phyloP scores from a whole-genome alignment of 2,113 vertebrate species.

The Tautogolabrus adspersus region DNA sequence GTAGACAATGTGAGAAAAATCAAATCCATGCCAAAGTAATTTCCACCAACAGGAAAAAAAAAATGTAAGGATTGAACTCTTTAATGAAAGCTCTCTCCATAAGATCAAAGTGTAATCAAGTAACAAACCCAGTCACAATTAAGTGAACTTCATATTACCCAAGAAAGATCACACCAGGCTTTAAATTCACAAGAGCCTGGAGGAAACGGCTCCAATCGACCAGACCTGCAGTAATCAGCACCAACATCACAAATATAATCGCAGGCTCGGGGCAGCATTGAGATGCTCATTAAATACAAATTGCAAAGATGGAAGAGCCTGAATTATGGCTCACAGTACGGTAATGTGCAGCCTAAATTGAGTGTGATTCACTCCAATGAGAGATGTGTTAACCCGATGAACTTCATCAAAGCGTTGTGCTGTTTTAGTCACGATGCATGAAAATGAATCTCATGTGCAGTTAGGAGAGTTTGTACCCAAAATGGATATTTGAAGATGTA shows the following conservation, averaged over 20 bases:
- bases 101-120: conserved; percentile 23
- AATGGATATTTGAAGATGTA: no score
- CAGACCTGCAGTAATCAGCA: conserved; percentile 44
- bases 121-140: neutral
- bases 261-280: conserved; percentile 39
- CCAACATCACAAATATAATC: conserved; percentile 45
- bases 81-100: conserved; percentile 1
- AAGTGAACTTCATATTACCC: neutral
- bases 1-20: neutral
- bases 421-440: neutral
- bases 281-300: conserved; percentile 59
- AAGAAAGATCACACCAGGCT: conserved; percentile 2
- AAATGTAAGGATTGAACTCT: neutral
- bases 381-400: conserved; percentile 22
- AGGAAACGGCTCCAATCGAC: conserved; percentile 21
- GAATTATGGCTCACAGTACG: conserved; percentile 35
- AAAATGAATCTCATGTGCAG: neutral
- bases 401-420: conserved; percentile 16
- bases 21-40: no score
- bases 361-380: conserved; percentile 18
- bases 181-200: conserved; percentile 16
- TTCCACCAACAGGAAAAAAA: neutral
- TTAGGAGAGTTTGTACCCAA: no score
- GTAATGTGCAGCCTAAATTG: conserved; percentile 43
- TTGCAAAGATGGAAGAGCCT: conserved; percentile 43